Conservation (phyloP, 2,888 invertebrate species). For the Aphidoletes aphidimyza region DNA sequence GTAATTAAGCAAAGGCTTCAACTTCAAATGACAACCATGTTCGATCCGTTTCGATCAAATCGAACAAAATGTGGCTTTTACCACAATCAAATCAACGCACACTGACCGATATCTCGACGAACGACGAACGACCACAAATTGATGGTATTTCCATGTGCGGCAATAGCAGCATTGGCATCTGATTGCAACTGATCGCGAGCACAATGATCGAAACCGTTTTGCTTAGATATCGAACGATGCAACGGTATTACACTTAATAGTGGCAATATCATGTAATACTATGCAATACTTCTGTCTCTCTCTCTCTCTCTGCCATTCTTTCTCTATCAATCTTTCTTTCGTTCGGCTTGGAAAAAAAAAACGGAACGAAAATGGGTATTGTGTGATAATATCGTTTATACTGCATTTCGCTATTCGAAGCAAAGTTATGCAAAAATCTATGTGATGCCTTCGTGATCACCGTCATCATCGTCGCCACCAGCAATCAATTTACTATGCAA, state of each 20-base stretch:
- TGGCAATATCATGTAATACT: constrained; percentile 24
- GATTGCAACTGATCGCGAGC: not conserved
- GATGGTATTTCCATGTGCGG: not conserved
- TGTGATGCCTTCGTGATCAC: constrained; percentile 29
- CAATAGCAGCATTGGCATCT: not conserved
- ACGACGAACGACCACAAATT: not conserved
- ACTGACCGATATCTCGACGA: not conserved
- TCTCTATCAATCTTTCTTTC: too few species aligned
- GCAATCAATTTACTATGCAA: constrained; percentile 46
- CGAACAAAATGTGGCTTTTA: not conserved
- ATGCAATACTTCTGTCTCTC: not conserved
- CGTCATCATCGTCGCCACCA: not conserved
- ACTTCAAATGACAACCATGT: too few species aligned
- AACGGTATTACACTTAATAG: not conserved
- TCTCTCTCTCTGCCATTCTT: too few species aligned
- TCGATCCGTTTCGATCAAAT: not conserved
- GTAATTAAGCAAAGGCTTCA: too few species aligned
- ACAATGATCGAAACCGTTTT: too few species aligned
- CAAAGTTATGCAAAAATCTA: constrained; percentile 39
- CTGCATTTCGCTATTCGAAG: constrained; percentile 6
- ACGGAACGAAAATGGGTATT: constrained; percentile 39
- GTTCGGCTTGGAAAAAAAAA: too few species aligned
- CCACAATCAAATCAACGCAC: too few species aligned
- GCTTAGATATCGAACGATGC: not conserved
- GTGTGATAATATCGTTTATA: constrained; percentile 38